Evolutionary conservation across 2,888 invertebrate genomes (phyloP), one percentile per base, ranked within the genome.

Genomic region (Hoplodrina blanda): DNA sequence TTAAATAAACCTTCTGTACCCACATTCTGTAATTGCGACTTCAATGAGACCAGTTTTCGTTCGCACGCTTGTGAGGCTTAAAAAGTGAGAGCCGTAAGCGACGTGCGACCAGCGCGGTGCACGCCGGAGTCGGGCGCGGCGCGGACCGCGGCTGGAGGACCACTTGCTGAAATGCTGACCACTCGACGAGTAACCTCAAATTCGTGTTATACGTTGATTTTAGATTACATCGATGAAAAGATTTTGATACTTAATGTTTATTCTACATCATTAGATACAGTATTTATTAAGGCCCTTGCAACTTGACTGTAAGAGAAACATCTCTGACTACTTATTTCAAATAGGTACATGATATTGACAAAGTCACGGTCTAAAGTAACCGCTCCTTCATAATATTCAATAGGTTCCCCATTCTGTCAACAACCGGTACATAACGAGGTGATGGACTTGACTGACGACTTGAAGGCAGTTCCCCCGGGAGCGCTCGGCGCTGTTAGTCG

Each of bases 71-170:
- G 46, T 57, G 44, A 62, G 44, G 61, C 54, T 57, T 62, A 67
- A 68, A 65, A 77, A 80, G 68, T 81, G 73, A 80, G 59, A 80
- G 69, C 25, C 52, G 49, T 37, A 52, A 19, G 70, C 15, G n/a
- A 19, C 49, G 49, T n/a, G n/a, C n/a, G n/a, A n/a, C n/a, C 15
- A 15, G 44, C 15, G 30, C 30, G 30, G 44, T 11, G 25, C 44
- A 44, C n/a, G 52, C 67, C 53, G 74, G 63, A 72, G 52, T 37
- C n/a, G 44, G 60, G 60, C 46, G 54, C n/a, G n/a, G n/a, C n/a
- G n/a, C n/a, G n/a, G n/a, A n/a, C n/a, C 64, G 33, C 63, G 57
- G 60, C 44, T 49, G 56, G 73, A 44, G 50, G 57, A 8, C 33
- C 50, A 55, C 37, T 52, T 57, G 11, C 44, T n/a, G n/a, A n/a